Percentiles rank a stretch among this genome's conserved stretches.
Evolutionary conservation across 2,888 invertebrate genomes (phyloP).

Genomic region (Octodonta nipae): DNA sequence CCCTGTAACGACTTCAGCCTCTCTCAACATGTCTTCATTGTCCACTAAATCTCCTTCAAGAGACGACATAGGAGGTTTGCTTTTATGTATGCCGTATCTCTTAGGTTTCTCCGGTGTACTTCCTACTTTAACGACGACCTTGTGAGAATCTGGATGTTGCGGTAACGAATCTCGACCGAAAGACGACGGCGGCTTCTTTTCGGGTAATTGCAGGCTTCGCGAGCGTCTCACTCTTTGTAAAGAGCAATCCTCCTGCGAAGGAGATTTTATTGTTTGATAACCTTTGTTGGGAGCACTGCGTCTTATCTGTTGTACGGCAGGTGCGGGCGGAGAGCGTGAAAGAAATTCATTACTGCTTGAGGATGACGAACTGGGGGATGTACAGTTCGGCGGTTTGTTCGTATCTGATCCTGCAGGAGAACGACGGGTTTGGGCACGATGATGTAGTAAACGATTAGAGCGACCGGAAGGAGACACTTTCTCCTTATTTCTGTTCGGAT

Average conservation of each 20-base stretch:
- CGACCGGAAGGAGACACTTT: constrained; percentile 32
- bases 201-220: constrained; percentile 50
- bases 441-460: constrained; percentile 13
- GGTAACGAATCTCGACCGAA: constrained; percentile 25
- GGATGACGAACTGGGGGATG: constrained; percentile 26
- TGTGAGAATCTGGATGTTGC: constrained; percentile 30
- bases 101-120: constrained; percentile 21
- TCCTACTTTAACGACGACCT: constrained; percentile 32
- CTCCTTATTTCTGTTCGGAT: constrained; percentile 17
- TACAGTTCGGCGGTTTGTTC: constrained; percentile 21
- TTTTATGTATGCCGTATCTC: constrained; percentile 13
- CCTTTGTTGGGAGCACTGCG: constrained; percentile 14
- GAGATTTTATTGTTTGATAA: constrained; percentile 8
- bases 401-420: constrained; percentile 32
- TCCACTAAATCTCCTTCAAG: constrained; percentile 21
- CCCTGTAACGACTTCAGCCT: constrained; percentile 43
- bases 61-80: constrained; percentile 4
- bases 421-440: constrained; percentile 20
- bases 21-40: constrained; percentile 40
- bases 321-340: constrained; percentile 22
- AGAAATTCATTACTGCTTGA: constrained; percentile 29
- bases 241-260: constrained; percentile 19
- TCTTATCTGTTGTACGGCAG: constrained; percentile 18
- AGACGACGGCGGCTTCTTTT: constrained; percentile 29
- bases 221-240: constrained; percentile 37